Base-by-base conservation (phyloP, 2,113 vertebrate species). In the Silurus glanis region DNA sequence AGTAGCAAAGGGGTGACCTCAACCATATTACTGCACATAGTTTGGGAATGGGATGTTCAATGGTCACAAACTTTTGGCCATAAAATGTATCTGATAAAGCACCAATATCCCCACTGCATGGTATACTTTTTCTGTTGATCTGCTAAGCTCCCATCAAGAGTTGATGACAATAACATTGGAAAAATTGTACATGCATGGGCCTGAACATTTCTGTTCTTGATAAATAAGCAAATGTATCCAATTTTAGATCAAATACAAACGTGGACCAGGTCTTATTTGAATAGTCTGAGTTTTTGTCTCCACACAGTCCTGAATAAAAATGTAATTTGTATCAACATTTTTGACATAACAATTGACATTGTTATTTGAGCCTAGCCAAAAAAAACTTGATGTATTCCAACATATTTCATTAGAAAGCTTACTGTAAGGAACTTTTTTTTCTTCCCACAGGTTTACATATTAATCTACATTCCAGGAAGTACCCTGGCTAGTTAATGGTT, bases 391-490 rank as follows among this genome's bases (percentile, higher is more conserved):
- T n/a, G 53, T n/a, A 80, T 59, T 78, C 53, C 74, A 53, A 5
- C 23, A 13, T 25, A 78, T 53, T 64, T 85, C n/a, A 14, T 37
- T 56, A 56, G 49, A 16, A 37, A 51, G 28, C 67, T 12, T 55
- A 28, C 72, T 55, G n/a, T 45, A 2, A 21, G 61, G 8, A 61
- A 6, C 13, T 58, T 19, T 16, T 10, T 61, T 66, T 49, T 62
- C 56, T 10, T 72, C 37, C 45, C 19, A 51, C 19, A 49, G 71
- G 71, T 51, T 49, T 74, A 72, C 17, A 72, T 72, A 47, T 47
- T 47, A 47, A 76, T 76, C 19, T 45, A 47, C 25, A 66, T 37
- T 55, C 83, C 64, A 23, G 9, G 74, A 85, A 67, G 61, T 67
- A n/a, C 5, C 4, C 51, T 21, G 79, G 28, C 16, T n/a, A n/a